These are phyloP conservation scores for Ctenopoma multispine DNA, from an alignment of 2,797 vertebrate species.

Conservation along the genomic window DNA sequence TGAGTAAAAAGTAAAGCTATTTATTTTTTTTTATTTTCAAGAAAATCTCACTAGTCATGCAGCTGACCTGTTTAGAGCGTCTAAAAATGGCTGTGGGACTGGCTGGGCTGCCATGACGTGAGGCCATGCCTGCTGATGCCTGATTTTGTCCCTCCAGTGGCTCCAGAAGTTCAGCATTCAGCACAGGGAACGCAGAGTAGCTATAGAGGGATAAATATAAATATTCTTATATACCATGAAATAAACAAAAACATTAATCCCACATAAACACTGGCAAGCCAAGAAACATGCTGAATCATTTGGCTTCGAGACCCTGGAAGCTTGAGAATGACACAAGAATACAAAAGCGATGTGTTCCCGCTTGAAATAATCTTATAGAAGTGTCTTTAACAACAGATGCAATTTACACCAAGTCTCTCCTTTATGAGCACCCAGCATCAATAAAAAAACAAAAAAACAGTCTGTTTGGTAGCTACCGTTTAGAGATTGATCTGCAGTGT, in stretches of 20 bases:
- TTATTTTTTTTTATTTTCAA: not conserved
- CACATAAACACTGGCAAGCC: constrained; percentile 11
- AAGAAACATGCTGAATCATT: constrained; percentile 9
- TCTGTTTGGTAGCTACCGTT: constrained; percentile 2
- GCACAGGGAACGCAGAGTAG: constrained; percentile 95
- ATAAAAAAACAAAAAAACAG: constrained; percentile 19
- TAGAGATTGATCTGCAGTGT: constrained; percentile 28
- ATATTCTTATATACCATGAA: constrained; percentile 8
- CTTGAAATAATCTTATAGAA: constrained; percentile 50
- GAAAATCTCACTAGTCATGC: not conserved
- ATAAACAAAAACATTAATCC: constrained; percentile 26
- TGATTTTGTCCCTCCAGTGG: constrained; percentile 86
- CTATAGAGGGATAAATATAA: constrained; percentile 77
- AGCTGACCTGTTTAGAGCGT: constrained; percentile 95
- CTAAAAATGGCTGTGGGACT: constrained; percentile 97
- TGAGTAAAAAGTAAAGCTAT: not conserved
- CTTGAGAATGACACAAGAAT: constrained; percentile 20
- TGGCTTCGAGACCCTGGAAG: constrained; percentile 16
- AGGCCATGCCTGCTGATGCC: constrained; percentile 82
- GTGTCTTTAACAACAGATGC: constrained; percentile 49
- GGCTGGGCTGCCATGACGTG: constrained; percentile 91
- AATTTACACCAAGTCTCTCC: too few relatives aligned
- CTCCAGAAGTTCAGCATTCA: constrained; percentile 92
- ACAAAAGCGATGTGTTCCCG: constrained; percentile 18
- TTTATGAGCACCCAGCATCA: too few relatives aligned